Evolutionary conservation across 1,140 invertebrate genomes (phyloP), one percentile per base, ranked within the genome.

Genomic region (Dicyema japonicum): DNA sequence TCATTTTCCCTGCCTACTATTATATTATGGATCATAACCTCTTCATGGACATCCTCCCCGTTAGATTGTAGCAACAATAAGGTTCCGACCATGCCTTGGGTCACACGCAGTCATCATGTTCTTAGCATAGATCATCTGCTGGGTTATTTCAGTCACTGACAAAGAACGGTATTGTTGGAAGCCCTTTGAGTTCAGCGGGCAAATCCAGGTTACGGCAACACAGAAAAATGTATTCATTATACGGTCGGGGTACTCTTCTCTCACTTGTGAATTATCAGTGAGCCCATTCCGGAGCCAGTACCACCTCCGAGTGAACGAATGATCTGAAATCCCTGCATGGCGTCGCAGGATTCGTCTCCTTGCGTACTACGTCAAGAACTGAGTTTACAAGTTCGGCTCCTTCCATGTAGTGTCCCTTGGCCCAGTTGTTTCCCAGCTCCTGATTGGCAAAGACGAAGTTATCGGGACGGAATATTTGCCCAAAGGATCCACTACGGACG

Each of bases 341-440:
- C 59, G 31, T 57, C 55, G 34, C 59, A 60, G 22, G 62, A 62
- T 46, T 76, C 72, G 17, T 13, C 50, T 78, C 72, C 45, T 72
- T 76, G 15, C 71, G 56, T 1, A 72, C 62, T 8, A 70, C 65
- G 41, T 72, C 68, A 16, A 72, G 43, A 2, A 69, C 67, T 18
- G 62, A 59, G 39, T 74, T 69, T 5, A 78, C 64, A 17, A 78
- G 49, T 42, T 78, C 75, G 4, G 71, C 72, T 4, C 75, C 75
- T 51, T 82, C 75, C 24, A 75, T 82, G 59, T 82, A 82, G 43
- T 75, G 69, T 26, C 71, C 72, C 46, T 76, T 76, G 17, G 72
- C 72, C 65, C 72, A 74, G 54, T 76, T 76, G 47, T 75, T 74
- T 6, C 67, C 68, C 17, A 59, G 58, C 41, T 65, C 66, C 9